Conservation (phyloP, 2,888 invertebrate species). For the Orchestes rusci region DNA sequence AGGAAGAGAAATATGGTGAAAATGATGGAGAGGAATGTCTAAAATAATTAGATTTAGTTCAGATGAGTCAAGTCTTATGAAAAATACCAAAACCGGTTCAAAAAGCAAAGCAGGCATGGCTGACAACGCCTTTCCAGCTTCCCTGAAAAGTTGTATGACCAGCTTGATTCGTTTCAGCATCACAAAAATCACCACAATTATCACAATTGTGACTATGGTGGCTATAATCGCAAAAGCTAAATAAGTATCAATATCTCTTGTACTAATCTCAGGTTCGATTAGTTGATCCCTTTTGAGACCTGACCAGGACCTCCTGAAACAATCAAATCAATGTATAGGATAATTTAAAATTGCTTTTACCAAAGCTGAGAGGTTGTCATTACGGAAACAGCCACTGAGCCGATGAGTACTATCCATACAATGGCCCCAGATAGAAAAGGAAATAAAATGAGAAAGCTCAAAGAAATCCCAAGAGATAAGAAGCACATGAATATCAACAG, state of each 20-base stretch:
- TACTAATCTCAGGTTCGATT: constrained; percentile 29
- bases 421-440: constrained; percentile 53
- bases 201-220: constrained; percentile 51
- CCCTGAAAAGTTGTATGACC: constrained; percentile 56
- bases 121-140: constrained; percentile 58
- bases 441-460: constrained; percentile 49
- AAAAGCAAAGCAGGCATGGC: constrained; percentile 55
- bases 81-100: constrained; percentile 56
- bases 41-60: background rate
- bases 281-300: constrained; percentile 35
- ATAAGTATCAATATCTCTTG: constrained; percentile 41
- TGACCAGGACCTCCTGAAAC: constrained; percentile 44
- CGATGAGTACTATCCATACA: constrained; percentile 55
- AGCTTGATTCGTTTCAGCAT: constrained; percentile 56
- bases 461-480: constrained; percentile 47
- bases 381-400: constrained; percentile 47
- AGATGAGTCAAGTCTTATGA: too few species aligned
- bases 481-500: constrained; percentile 5
- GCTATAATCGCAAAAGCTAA: constrained; percentile 54
- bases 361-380: constrained; percentile 54
- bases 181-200: constrained; percentile 51
- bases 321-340: background rate
- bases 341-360: constrained; percentile 38
- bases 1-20: constrained; percentile 49
- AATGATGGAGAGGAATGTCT: constrained; percentile 41